Base-by-base conservation (phyloP, 1,140 invertebrate genomes). In the Formica selysi region DNA sequence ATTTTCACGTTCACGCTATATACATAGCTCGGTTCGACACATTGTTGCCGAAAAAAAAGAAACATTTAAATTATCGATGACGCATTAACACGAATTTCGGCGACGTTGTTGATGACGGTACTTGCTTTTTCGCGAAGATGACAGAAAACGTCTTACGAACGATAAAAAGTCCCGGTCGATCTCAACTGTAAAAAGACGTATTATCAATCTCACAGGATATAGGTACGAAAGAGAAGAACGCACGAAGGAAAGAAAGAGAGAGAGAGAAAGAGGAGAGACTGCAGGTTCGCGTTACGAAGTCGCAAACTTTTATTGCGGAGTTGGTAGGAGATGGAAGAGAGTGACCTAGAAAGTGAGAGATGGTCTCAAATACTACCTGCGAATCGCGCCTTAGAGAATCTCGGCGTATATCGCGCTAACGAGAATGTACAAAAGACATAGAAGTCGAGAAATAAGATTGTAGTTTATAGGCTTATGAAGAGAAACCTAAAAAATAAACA, bases 241-340 rank as follows among this genome's bases (percentile, higher is more conserved):
- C 26, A 57, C 29, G 22, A 26, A 32, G 11, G 36, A n/a, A 29
- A 29, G 8, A 36, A 13, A 76, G 32, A 54, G 48, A 32, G 29
- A 1, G 22, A 41, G 22, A 44, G 44, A 51, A 36, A 70, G 16
- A 8, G 38, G 16, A 51, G 26, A 71, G 54, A 79, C 65, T 68
- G 51, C 89, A 90, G 86, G 86, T 70, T 51, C 68, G 62, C 74
- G 76, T 61, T 71, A 71, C 59, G 71, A 85, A 84, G 78, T 84
- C 38, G 85, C 67, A 29, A 90, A 90, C 59, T 90, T 87, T 90
- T 90, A 90, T 90, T 67, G 70, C 65, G 68, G 57, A 76, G 71
- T 85, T 67, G 70, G 76, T 59, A 59, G 59, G 48, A 7, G 36
- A 41, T 29, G 61, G 26, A n/a, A 22, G 16, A 87, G 78, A 85